These are phyloP conservation scores for Actenoides hombroni DNA, from an alignment of 2,113 vertebrate genomes.

Conservation along the genomic window DNA sequence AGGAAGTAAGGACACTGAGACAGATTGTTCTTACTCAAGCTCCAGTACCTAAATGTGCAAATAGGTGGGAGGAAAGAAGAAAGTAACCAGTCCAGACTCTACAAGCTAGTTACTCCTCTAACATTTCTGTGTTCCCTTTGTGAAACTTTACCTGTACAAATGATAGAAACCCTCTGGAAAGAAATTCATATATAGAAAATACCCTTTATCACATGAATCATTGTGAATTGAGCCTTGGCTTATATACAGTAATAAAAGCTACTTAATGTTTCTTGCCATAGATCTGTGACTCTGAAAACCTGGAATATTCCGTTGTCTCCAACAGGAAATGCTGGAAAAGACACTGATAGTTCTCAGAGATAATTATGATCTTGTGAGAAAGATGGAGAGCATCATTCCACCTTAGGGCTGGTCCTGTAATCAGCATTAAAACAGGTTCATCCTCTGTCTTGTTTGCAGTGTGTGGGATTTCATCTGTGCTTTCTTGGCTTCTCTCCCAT, in stretches of 20 bases:
- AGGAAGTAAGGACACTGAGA: not conserved
- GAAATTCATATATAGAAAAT: not conserved
- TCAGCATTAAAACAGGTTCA: not conserved
- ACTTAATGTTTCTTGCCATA: not conserved
- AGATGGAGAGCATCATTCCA: not conserved
- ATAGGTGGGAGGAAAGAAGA: fast-evolving
- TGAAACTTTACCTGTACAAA: not conserved
- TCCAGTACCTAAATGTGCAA: not conserved
- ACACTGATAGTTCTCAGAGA: not conserved
- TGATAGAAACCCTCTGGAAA: not conserved
- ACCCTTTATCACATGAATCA: not conserved
- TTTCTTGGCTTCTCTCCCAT: not conserved
- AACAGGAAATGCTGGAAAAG: not conserved
- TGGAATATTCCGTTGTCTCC: not conserved
- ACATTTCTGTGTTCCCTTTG: not conserved
- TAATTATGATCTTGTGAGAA: not conserved
- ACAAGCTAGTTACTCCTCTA: not conserved
- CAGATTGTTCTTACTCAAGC: not conserved
- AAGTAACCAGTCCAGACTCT: not conserved
- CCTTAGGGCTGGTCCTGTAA: not conserved
- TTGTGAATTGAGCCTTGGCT: not conserved
- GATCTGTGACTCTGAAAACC: not conserved
- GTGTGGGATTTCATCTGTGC: not conserved
- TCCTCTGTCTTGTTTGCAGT: not conserved
- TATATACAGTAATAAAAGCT: not conserved